phyloP scores from a whole-genome alignment of 2,113 vertebrate genomes.

The Galeopterus variegatus region DNA sequence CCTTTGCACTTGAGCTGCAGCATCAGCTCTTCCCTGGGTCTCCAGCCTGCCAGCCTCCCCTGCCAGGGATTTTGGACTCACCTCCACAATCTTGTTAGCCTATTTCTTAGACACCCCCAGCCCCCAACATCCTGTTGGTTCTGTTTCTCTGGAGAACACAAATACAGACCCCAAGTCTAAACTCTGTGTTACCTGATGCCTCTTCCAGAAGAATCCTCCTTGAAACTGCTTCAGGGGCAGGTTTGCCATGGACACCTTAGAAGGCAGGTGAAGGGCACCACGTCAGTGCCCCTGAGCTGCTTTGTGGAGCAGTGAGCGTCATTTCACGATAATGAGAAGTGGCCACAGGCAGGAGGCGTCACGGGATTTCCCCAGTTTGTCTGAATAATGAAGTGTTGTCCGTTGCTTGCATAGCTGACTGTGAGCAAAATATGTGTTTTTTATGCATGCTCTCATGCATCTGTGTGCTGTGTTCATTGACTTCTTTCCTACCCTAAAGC shows the following conservation, averaged over 20 bases:
- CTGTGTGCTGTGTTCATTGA: not conserved
- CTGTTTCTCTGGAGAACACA: not conserved
- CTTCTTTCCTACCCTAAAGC: not conserved
- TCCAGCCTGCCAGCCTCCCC: not conserved
- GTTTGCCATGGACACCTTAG: not conserved
- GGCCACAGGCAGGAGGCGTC: not conserved
- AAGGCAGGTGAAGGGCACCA: not conserved
- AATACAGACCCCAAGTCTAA: not conserved
- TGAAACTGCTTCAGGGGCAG: not conserved
- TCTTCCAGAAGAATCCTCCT: not conserved
- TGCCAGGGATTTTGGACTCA: not conserved
- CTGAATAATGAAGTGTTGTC: constrained; percentile 76
- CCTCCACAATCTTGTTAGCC: not conserved
- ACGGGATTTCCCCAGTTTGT: not conserved
- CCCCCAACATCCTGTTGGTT: not conserved
- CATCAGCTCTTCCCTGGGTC: not conserved
- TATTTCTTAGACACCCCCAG: not conserved
- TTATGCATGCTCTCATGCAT: not conserved
- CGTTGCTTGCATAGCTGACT: not conserved
- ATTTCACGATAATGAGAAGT: not conserved
- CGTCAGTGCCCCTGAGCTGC: rapidly evolving
- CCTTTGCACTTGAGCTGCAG: not conserved
- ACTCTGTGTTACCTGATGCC: not conserved
- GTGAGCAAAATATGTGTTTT: not conserved
- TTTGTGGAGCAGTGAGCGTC: not conserved